Evolutionary conservation across 2,113 vertebrate species (phyloP).

Genomic region (Thalassoma bifasciatum): DNA sequence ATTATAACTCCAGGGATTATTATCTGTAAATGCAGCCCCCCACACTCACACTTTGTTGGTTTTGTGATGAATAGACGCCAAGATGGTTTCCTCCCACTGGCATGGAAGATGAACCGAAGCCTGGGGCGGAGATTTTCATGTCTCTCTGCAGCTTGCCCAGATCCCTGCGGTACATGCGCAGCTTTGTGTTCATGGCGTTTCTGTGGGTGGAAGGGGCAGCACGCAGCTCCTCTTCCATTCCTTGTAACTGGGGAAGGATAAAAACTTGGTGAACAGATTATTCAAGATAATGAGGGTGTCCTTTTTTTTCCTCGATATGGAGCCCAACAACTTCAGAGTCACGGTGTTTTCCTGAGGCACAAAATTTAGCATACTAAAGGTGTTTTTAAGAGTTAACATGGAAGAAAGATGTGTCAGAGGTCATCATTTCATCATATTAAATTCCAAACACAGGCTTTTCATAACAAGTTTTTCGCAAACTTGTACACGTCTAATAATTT

Average conservation of each 20-base stretch:
- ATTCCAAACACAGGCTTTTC: no score
- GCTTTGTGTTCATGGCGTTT: conserved; percentile 90
- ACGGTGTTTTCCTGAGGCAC: no score
- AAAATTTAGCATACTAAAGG: no score
- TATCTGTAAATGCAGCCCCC: no score
- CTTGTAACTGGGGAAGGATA: conserved; percentile 84
- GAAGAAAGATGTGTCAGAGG: no score
- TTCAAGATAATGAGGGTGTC: neutral
- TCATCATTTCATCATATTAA: no score
- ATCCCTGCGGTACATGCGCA: conserved; percentile 89
- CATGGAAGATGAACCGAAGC: conserved; percentile 71
- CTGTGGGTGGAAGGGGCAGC: conserved; percentile 87
- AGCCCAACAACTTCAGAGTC: no score
- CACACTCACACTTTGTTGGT: conserved; percentile 89
- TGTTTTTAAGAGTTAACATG: no score
- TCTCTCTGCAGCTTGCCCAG: conserved; percentile 92
- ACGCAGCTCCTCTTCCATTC: conserved; percentile 94
- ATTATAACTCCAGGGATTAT: no score
- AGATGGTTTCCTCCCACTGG: conserved; percentile 76
- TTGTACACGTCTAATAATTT: no score
- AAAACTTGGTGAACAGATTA: neutral
- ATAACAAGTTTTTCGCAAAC: no score
- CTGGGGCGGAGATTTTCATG: conserved; percentile 83
- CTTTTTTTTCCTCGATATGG: neutral
- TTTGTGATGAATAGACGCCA: conserved; percentile 85